phyloP scores from a whole-genome alignment of 2,797 vertebrate species.

The Pipistrellus kuhlii region DNA sequence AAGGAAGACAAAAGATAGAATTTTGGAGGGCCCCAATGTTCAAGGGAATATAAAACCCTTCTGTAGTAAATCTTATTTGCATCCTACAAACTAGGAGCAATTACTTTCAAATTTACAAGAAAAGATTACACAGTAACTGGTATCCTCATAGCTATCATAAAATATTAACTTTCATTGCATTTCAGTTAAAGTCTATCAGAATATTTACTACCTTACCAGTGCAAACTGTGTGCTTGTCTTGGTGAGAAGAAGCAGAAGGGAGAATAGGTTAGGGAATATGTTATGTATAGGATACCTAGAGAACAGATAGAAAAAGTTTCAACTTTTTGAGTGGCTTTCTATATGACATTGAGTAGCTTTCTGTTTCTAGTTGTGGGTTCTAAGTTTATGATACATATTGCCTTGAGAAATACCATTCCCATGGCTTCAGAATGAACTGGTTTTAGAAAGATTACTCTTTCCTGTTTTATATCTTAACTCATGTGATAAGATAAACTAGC shows the following conservation, averaged over 20 bases:
- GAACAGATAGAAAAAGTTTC: not conserved
- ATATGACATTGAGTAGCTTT: not conserved
- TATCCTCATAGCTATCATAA: not conserved
- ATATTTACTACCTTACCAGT: not conserved
- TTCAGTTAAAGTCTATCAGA: slow-evolving; percentile 20
- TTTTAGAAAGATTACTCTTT: slow-evolving; percentile 14
- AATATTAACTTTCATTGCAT: not conserved
- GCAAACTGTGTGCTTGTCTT: not conserved
- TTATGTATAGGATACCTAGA: not conserved
- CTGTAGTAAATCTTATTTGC: not conserved
- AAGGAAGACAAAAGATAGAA: not conserved
- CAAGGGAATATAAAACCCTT: not conserved
- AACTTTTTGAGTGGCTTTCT: not conserved
- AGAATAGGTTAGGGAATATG: not conserved
- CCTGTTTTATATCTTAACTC: not conserved
- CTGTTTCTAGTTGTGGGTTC: not conserved
- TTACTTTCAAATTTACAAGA: not conserved
- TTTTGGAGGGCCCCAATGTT: not conserved
- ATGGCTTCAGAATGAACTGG: not conserved
- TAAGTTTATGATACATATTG: not conserved
- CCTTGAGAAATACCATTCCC: not conserved
- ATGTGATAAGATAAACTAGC: not conserved
- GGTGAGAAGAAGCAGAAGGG: not conserved
- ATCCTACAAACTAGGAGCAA: not conserved
- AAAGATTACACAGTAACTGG: not conserved